A percentile compares a stretch with the other conserved stretches of the same genome.
Evolutionary conservation across 2,797 vertebrate species (phyloP).

Genomic region (Microcaecilia unicolor): DNA sequence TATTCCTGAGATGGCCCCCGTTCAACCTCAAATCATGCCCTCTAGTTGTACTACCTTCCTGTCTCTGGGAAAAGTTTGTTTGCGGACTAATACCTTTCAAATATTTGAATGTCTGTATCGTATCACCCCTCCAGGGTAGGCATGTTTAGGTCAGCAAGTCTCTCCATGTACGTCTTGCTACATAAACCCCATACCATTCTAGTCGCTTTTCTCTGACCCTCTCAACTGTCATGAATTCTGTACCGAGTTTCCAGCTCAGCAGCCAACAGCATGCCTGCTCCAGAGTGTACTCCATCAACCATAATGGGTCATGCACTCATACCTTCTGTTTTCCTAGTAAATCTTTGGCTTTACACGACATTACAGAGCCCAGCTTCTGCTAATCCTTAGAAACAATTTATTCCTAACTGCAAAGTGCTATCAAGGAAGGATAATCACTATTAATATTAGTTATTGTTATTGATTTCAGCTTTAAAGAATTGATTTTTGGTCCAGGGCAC

Average conservation of each 20-base stretch:
- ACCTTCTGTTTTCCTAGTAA: conserved; percentile 24
- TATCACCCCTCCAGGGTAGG: too few relatives aligned
- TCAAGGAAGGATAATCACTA: conserved; percentile 45
- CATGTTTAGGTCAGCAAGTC: too few relatives aligned
- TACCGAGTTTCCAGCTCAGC: background rate
- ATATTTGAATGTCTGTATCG: too few relatives aligned
- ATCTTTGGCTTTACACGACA: conserved; percentile 20
- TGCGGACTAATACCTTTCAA: too few relatives aligned
- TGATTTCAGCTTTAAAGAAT: conserved; percentile 58
- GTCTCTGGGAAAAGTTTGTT: too few relatives aligned
- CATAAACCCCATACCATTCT: too few relatives aligned
- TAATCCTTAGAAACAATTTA: conserved; percentile 31
- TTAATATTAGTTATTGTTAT: conserved; percentile 58
- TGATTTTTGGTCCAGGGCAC: conserved; percentile 50
- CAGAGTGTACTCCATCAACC: conserved; percentile 21
- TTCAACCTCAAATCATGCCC: too few relatives aligned
- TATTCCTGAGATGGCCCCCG: too few relatives aligned
- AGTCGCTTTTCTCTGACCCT: too few relatives aligned
- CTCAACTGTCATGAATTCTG: conserved; percentile 11
- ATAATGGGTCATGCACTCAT: conserved; percentile 31
- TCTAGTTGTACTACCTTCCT: too few relatives aligned
- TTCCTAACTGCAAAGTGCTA: conserved; percentile 30
- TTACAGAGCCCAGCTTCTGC: conserved; percentile 15
- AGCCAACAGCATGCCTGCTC: background rate
- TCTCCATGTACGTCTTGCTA: too few relatives aligned